Conservation (phyloP, 2,888 invertebrate genomes). For the Scotopteryx bipunctaria region DNA sequence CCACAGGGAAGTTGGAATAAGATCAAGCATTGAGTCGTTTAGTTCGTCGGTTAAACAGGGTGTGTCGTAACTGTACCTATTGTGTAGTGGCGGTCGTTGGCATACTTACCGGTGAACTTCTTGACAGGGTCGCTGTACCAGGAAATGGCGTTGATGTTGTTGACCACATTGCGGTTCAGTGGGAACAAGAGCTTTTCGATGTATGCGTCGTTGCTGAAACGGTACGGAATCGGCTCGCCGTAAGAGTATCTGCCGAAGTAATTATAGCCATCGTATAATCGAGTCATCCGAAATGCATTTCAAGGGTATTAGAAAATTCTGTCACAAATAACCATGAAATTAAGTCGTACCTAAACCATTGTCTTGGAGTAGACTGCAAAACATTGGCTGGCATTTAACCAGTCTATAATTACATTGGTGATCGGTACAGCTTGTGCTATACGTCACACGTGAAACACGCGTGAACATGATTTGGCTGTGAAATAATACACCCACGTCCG, state of each 20-base stretch:
- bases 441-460: conserved; percentile 56
- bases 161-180: conserved; percentile 81
- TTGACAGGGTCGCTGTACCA: conserved; percentile 88
- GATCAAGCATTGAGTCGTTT: conserved; percentile 38
- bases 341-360: conserved; percentile 65
- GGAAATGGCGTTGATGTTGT: conserved; percentile 84
- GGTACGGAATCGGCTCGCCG: conserved; percentile 82
- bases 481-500: conserved; percentile 61
- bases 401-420: conserved; percentile 69
- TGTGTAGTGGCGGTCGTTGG: conserved; percentile 34
- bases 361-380: conserved; percentile 58
- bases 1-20: conserved; percentile 34
- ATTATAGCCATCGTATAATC: conserved; percentile 22
- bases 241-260: conserved; percentile 75
- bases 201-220: conserved; percentile 88
- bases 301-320: conserved; percentile 16
- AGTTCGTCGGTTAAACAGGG: conserved; percentile 43
- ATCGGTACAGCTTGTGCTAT: conserved; percentile 46
- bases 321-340: conserved; percentile 47
- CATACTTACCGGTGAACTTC: conserved; percentile 85
- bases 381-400: conserved; percentile 75
- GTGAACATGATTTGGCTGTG: conserved; percentile 58
- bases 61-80: conserved; percentile 38
- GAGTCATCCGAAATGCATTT: conserved; percentile 11
- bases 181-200: conserved; percentile 87